These are phyloP conservation scores for Microplitis manilae DNA, from an alignment of 2,888 invertebrate species.

Conservation along the genomic window DNA sequence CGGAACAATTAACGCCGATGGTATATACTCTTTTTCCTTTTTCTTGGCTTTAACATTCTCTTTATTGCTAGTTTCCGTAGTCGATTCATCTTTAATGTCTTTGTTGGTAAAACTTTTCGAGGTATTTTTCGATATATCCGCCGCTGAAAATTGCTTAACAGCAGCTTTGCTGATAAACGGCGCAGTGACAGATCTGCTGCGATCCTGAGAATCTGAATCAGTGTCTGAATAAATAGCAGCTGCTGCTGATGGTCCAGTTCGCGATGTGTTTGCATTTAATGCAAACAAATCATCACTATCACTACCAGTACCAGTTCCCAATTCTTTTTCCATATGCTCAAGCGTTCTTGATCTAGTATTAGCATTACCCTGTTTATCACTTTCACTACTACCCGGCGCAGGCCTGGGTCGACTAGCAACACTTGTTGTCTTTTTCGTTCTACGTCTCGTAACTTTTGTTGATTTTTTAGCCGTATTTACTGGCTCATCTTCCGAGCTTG, in stretches of 20 bases:
- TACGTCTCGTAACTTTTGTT: slow-evolving; percentile 65
- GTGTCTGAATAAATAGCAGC: slow-evolving; percentile 89
- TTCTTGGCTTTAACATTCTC: slow-evolving; percentile 69
- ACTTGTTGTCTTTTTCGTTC: slow-evolving; percentile 62
- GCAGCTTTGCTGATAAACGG: slow-evolving; percentile 85
- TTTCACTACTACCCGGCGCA: slow-evolving; percentile 69
- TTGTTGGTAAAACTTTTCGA: slow-evolving; percentile 70
- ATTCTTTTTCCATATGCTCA: slow-evolving; percentile 83
- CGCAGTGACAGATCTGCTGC: slow-evolving; percentile 77
- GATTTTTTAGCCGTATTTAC: slow-evolving; percentile 74
- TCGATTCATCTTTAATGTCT: slow-evolving; percentile 61
- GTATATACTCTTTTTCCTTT: slow-evolving; percentile 74
- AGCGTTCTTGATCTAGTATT: slow-evolving; percentile 75
- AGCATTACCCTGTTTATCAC: slow-evolving; percentile 58
- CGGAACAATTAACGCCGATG: slow-evolving; percentile 90
- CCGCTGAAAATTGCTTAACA: slow-evolving; percentile 85
- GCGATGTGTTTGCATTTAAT: slow-evolving; percentile 70
- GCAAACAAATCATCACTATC: slow-evolving; percentile 87
- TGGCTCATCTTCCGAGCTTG: slow-evolving; percentile 77
- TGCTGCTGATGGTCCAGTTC: slow-evolving; percentile 72
- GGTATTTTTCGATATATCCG: slow-evolving; percentile 85
- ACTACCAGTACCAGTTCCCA: slow-evolving; percentile 79
- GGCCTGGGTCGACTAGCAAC: slow-evolving; percentile 72
- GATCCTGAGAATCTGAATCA: slow-evolving; percentile 78
- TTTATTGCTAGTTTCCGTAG: slow-evolving; percentile 69